These are phyloP conservation scores for Magallana angulata DNA, from an alignment of 1,140 invertebrate genomes.

Conservation along the genomic window DNA sequence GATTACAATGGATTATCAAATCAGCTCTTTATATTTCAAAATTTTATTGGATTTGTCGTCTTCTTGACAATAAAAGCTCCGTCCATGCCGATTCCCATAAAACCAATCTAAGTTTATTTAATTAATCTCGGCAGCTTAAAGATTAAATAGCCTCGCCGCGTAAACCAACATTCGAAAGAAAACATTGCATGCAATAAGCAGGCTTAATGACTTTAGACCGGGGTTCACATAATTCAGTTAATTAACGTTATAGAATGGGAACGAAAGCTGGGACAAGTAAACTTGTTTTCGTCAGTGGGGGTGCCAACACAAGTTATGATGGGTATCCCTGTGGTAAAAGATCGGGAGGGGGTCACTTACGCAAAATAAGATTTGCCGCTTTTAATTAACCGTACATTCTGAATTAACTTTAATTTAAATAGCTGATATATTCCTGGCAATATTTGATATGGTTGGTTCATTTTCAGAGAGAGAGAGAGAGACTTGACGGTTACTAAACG, in stretches of 20 bases:
- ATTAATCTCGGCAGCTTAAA: conserved; percentile 3
- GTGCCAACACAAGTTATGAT: too few relatives aligned
- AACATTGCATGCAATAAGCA: conserved; percentile 27
- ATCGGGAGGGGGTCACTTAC: too few relatives aligned
- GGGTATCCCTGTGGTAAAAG: too few relatives aligned
- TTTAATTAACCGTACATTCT: too few relatives aligned
- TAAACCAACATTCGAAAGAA: background rate
- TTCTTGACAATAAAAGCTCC: conserved; percentile 29
- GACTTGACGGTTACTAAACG: too few relatives aligned
- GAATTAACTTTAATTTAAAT: too few relatives aligned
- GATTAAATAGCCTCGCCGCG: conserved; percentile 2
- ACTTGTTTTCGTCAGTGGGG: background rate
- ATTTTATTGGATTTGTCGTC: conserved; percentile 24
- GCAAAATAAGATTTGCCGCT: too few relatives aligned
- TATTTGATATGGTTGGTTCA: too few relatives aligned
- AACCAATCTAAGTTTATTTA: conserved; percentile 34
- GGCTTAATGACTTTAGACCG: conserved; percentile 18
- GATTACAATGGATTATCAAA: conserved; percentile 3
- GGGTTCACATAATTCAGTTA: background rate
- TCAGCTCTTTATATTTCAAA: background rate
- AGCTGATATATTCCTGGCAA: too few relatives aligned
- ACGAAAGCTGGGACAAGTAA: background rate
- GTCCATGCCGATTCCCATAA: background rate
- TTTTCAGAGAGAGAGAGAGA: too few relatives aligned
- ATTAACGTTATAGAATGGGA: background rate